phyloP scores from a whole-genome alignment of 2,888 invertebrate species.

The Catocala nupta region DNA sequence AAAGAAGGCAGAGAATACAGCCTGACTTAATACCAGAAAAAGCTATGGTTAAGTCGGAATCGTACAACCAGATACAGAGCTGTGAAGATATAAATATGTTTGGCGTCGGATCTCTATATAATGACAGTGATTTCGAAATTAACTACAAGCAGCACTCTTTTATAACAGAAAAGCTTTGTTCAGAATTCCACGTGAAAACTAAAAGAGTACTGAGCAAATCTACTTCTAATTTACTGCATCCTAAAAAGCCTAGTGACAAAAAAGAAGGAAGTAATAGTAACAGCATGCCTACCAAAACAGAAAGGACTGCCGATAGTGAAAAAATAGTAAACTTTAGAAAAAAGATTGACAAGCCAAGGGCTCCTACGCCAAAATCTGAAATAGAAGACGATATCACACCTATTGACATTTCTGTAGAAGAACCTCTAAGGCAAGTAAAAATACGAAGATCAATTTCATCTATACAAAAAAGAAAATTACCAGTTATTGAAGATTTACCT shows the following conservation, averaged over 20 bases:
- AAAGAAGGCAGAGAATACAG: conserved; percentile 84
- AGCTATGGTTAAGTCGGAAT: conserved; percentile 81
- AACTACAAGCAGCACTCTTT: conserved; percentile 88
- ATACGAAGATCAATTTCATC: conserved; percentile 85
- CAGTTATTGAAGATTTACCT: conserved; percentile 89
- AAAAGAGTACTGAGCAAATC: conserved; percentile 89
- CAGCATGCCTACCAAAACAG: conserved; percentile 84
- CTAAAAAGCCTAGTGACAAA: conserved; percentile 85
- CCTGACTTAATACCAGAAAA: conserved; percentile 85
- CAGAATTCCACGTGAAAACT: conserved; percentile 91
- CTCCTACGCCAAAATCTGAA: conserved; percentile 82
- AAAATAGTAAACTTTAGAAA: conserved; percentile 81
- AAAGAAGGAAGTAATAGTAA: conserved; percentile 83
- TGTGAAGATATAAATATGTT: conserved; percentile 87
- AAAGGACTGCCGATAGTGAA: conserved; percentile 71
- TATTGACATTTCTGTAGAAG: conserved; percentile 77
- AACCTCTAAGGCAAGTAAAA: conserved; percentile 79
- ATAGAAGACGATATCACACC: conserved; percentile 73
- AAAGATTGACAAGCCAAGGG: conserved; percentile 83
- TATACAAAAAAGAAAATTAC: conserved; percentile 84
- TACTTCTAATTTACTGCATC: conserved; percentile 88
- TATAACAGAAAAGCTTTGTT: conserved; percentile 90
- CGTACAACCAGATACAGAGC: conserved; percentile 85
- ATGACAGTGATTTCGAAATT: conserved; percentile 86
- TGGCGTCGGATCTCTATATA: conserved; percentile 86